Base-by-base conservation (phyloP, 2,797 vertebrate species). In the Neomorphus geoffroyi region DNA sequence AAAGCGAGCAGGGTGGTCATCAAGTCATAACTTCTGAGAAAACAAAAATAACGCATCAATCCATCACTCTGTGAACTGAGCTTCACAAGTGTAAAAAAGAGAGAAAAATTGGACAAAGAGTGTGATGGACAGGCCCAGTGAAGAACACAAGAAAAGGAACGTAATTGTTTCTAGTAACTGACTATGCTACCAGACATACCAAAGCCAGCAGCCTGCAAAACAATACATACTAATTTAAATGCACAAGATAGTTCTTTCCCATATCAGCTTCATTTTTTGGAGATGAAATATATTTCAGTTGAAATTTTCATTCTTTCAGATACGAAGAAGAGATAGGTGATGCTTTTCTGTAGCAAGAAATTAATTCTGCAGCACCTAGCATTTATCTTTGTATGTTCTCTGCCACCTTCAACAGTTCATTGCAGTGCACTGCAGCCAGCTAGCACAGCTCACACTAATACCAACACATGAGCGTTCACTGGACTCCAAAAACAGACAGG, bases 381-480 rank as follows among this genome's bases (percentile, higher is more conserved):
- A 19, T 64, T 37, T 75, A n/a, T 26, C 28, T 41, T 3, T 17
- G 35, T 28, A 51, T 13, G 15, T 35, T 64, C 69, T 67, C 26
- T 37, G 39, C 30, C 8, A 54, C 22, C 8, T 79, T n/a, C 27
- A 66, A 33, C 13, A 50, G n/a, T 9, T 90, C 28, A 35, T 5
- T 21, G 85, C 21, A 13, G 54, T 2, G 45, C 11, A 35, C 2
- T 60, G 50, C 66, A 75, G 46, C 51, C 41, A 92, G 58, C 62
- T 37, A 66, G 62, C 3, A 9, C 22, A 60, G 53, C 51, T 67
- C 43, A 39, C 26, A 9, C 15, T 10, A 33, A 50, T 10, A 30
- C 46, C 70, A 75, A 32, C n/a, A n/a, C 3, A 67, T 0, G 0
- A 13, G 54, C 7, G 2, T 17, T 53, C 35, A 33, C 2, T 7